A percentile compares a stretch with the other conserved stretches of the same genome.
Conservation (phyloP, 1,140 invertebrate species). For the Drosophila ficusphila region DNA sequence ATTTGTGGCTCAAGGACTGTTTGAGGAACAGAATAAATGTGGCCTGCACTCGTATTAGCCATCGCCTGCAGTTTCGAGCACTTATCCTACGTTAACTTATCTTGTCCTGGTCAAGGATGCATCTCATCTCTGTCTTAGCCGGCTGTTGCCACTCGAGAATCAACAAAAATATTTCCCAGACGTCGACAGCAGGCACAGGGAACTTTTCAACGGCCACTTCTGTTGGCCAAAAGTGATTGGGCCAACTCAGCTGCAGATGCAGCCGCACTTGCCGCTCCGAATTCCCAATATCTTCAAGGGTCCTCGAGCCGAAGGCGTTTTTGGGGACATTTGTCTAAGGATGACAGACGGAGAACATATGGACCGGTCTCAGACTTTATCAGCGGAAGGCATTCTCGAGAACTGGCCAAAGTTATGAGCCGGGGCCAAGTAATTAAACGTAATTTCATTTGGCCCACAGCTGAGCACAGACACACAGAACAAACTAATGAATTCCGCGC, state of each 20-base stretch:
- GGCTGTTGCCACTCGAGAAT: conserved; percentile 59
- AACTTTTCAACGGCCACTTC: conserved; percentile 22
- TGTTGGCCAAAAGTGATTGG: conserved; percentile 38
- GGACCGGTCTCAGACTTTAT: conserved; percentile 42
- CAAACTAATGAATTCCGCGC: conserved; percentile 77
- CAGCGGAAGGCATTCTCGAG: conserved; percentile 45
- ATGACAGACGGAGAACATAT: conserved; percentile 56
- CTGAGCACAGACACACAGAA: conserved; percentile 13
- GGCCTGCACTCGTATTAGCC: conserved; percentile 68
- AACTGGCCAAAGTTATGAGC: conserved; percentile 65
- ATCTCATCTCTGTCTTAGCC: conserved; percentile 56
- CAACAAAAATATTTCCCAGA: conserved; percentile 69
- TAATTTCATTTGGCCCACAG: conserved; percentile 75
- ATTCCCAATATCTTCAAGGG: conserved; percentile 33
- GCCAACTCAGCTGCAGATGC: conserved; percentile 40
- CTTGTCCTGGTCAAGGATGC: conserved; percentile 27
- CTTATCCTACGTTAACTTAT: conserved; percentile 9
- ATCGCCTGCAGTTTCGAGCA: conserved; percentile 40
- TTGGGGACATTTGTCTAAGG: conserved; percentile 61
- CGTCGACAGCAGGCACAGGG: conserved; percentile 53
- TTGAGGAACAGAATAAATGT: conserved; percentile 48
- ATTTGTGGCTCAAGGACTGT: conserved; percentile 21
- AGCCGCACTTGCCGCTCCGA: conserved; percentile 27
- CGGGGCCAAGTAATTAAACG: conserved; percentile 70
- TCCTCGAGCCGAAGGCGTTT: conserved; percentile 32